These are phyloP conservation scores for Gastracanthus pulcherrimus DNA, from an alignment of 2,888 invertebrate species.

Conservation along the genomic window DNA sequence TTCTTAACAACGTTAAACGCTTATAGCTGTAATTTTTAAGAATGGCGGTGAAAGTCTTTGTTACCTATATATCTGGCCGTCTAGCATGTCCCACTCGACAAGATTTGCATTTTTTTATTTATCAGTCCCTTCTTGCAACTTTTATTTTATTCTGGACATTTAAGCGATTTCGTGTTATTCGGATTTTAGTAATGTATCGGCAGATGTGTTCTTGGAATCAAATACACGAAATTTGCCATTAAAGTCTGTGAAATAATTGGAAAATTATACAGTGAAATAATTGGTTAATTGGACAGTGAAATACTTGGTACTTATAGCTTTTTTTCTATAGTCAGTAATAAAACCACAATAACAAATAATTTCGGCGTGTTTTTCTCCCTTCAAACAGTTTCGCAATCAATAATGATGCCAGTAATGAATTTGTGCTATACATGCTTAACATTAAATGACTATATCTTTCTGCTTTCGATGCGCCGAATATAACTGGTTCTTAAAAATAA, in stretches of 20 bases:
- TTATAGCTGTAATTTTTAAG: conserved; percentile 1
- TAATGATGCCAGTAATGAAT: conserved; percentile 3
- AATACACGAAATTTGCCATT: neutral
- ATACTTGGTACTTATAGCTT: neutral
- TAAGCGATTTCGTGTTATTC: neutral
- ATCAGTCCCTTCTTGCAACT: neutral
- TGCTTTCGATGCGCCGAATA: too few species aligned
- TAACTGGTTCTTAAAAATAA: too few species aligned
- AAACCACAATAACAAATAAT: conserved; percentile 10
- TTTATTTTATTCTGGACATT: neutral
- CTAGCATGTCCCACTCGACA: too few species aligned
- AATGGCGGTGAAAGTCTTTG: conserved; percentile 24
- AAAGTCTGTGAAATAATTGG: conserved; percentile 3
- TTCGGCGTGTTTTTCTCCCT: neutral
- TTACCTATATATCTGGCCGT: too few species aligned
- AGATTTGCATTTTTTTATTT: neutral
- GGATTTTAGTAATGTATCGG: neutral
- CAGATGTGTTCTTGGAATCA: neutral
- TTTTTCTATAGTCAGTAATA: neutral
- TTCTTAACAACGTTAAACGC: neutral
- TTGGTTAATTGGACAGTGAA: conserved; percentile 16
- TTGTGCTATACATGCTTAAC: too few species aligned
- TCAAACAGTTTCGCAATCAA: conserved; percentile 4
- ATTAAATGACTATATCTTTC: too few species aligned
- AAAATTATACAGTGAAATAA: conserved; percentile 14